These are phyloP conservation scores for Nilaparvata lugens DNA, from an alignment of 1,140 invertebrate genomes.

Conservation along the genomic window DNA sequence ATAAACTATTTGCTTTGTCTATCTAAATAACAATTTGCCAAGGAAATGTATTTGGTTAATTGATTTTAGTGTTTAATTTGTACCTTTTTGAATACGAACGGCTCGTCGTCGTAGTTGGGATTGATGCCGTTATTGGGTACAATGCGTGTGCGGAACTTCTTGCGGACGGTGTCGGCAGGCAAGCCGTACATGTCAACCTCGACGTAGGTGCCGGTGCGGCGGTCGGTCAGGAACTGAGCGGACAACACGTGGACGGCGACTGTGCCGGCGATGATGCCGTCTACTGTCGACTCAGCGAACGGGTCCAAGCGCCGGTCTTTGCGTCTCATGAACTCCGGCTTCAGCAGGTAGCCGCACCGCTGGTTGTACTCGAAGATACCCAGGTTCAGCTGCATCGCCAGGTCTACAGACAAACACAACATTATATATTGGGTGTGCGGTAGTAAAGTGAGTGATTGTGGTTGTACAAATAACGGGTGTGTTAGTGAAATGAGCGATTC, in stretches of 20 bases:
- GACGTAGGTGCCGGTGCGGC: constrained; percentile 91
- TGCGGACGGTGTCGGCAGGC: constrained; percentile 94
- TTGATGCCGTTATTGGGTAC: constrained; percentile 95
- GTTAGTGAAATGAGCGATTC: no score
- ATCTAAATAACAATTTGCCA: no score
- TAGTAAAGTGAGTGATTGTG: no score
- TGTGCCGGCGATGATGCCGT: constrained; percentile 97
- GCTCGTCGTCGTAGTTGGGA: constrained; percentile 88
- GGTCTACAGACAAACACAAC: constrained; percentile 45
- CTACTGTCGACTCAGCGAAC: constrained; percentile 97
- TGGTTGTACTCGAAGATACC: constrained; percentile 98
- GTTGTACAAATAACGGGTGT: no score
- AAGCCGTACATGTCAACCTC: constrained; percentile 99
- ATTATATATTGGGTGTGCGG: background rate
- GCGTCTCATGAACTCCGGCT: constrained; percentile 97
- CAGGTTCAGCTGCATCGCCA: constrained; percentile 97
- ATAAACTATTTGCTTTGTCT: no score
- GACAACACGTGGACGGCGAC: constrained; percentile 84
- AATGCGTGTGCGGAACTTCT: constrained; percentile 90
- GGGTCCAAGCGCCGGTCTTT: constrained; percentile 92
- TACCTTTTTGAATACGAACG: constrained; percentile 97
- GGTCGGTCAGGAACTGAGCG: constrained; percentile 93
- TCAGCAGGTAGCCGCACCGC: constrained; percentile 89
- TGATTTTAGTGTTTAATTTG: no score
- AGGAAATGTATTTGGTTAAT: no score